Percentiles rank a stretch among this genome's conserved stretches.
phyloP scores from a whole-genome alignment of 2,888 invertebrate genomes.

The Eretmocerus hayati region DNA sequence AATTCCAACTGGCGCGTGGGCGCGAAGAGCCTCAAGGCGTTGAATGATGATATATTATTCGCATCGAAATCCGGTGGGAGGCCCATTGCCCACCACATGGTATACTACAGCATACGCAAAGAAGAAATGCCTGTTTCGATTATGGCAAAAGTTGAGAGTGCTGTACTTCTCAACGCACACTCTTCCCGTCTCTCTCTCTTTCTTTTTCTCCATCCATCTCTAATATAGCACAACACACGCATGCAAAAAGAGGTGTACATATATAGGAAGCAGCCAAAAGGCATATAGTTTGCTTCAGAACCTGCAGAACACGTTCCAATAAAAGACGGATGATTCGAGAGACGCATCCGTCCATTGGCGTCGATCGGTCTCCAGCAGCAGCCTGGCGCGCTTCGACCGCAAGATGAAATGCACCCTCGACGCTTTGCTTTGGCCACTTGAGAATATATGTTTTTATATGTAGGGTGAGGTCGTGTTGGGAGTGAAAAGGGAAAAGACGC shows the following conservation, averaged over 20 bases:
- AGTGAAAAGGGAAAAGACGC: constrained; percentile 23
- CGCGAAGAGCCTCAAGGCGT: neutral
- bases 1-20: constrained; percentile 2
- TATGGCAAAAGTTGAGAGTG: constrained; percentile 28
- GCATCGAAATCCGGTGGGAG: constrained; percentile 10
- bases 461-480: neutral
- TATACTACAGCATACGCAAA: constrained; percentile 1
- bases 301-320: constrained; percentile 32
- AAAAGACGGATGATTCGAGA: constrained; percentile 44
- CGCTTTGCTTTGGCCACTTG: constrained; percentile 27
- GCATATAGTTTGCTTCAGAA: too few species aligned
- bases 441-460: neutral
- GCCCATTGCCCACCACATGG: neutral
- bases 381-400: constrained; percentile 36
- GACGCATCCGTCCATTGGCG: constrained; percentile 35
- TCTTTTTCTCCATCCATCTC: too few species aligned
- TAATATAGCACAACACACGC: too few species aligned
- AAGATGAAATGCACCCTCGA: constrained; percentile 47
- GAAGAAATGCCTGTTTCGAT: constrained; percentile 22
- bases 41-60: constrained; percentile 12
- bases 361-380: constrained; percentile 45
- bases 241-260: neutral
- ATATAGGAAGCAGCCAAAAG: too few species aligned
- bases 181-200: too few species aligned
- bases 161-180: constrained; percentile 2